Conservation (phyloP, 2,113 vertebrate genomes). For the Microtus ochrogaster region DNA sequence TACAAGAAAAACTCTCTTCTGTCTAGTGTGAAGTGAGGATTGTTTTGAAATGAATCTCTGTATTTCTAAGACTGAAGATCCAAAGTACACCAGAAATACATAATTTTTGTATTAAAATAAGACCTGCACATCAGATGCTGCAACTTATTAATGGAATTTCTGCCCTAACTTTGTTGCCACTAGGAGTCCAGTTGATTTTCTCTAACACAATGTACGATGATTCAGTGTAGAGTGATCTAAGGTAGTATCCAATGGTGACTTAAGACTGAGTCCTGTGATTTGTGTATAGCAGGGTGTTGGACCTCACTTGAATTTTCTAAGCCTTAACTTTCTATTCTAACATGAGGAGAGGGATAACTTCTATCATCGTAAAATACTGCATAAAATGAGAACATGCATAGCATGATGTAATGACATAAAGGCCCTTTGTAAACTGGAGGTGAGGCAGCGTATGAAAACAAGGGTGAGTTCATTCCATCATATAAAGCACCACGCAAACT, state of each 20-base stretch:
- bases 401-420: neutral
- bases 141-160: neutral
- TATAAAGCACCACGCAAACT: rapidly evolving
- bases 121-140: neutral
- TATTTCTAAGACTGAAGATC: neutral
- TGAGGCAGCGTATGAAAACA: neutral
- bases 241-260: neutral
- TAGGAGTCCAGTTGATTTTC: neutral
- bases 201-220: neutral
- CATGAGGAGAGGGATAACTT: neutral
- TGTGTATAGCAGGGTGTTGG: neutral
- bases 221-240: neutral
- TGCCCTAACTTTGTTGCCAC: neutral
- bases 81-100: neutral
- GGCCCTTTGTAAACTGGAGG: neutral
- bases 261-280: neutral
- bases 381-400: neutral
- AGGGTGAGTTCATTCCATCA: neutral
- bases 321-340: neutral
- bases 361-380: neutral
- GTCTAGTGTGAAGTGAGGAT: neutral
- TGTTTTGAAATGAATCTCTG: neutral
- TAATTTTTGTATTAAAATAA: neutral
- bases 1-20: neutral
- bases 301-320: neutral